Evolutionary conservation across 1,140 invertebrate species (phyloP).

Genomic region (Pemphigus obesinymphae): DNA sequence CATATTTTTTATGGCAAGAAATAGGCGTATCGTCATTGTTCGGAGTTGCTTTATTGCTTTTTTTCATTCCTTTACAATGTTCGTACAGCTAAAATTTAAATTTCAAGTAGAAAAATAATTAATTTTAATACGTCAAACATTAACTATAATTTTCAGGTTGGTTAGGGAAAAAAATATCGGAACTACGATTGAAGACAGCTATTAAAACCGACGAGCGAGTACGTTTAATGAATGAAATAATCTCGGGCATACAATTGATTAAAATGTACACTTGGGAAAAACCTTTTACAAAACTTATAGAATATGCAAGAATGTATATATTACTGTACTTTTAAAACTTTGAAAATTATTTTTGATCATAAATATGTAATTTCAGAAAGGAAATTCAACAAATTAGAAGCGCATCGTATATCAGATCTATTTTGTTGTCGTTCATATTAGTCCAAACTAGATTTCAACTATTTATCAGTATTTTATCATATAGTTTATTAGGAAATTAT

Average conservation of each 20-base stretch:
- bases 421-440: constrained; percentile 67
- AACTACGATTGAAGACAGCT: constrained; percentile 62
- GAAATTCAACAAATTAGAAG: constrained; percentile 62
- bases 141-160: constrained; percentile 71
- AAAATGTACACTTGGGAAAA: constrained; percentile 90
- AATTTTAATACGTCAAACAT: no score
- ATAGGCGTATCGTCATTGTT: constrained; percentile 70
- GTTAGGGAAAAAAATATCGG: constrained; percentile 66
- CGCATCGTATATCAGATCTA: constrained; percentile 66
- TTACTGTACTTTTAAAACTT: constrained; percentile 64
- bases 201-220: constrained; percentile 75
- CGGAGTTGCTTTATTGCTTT: constrained; percentile 69
- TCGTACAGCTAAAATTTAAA: constrained; percentile 45
- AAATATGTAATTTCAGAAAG: constrained; percentile 49
- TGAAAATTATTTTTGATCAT: not conserved
- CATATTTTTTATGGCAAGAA: constrained; percentile 69
- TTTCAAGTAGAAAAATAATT: no score
- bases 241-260: constrained; percentile 81
- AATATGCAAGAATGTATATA: constrained; percentile 55
- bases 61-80: constrained; percentile 81
- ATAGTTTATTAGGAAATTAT: constrained; percentile 63
- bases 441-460: constrained; percentile 70
- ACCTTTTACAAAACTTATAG: constrained; percentile 64
- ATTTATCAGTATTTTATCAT: constrained; percentile 72
- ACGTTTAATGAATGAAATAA: constrained; percentile 82